Conservation (phyloP, 2,113 vertebrate species). For the cattle (Bos taurus) region DNA sequence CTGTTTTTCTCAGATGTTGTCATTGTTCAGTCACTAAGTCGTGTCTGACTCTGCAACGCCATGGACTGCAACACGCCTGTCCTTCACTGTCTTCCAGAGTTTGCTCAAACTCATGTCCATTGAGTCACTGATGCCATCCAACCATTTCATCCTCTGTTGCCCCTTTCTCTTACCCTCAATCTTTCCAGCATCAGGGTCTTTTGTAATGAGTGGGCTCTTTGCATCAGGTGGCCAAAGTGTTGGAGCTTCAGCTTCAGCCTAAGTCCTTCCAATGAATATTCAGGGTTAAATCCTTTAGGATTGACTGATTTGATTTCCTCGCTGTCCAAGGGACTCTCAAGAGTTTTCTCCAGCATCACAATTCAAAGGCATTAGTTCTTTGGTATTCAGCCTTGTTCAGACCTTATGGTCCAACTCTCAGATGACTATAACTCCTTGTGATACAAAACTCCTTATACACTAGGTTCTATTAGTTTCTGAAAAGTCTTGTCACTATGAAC, state of each 20-base stretch:
- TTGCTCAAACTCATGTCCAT: not conserved
- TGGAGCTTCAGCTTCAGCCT: not conserved
- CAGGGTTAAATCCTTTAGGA: not conserved
- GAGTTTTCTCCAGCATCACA: not conserved
- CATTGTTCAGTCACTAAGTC: not conserved
- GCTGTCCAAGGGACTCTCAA: not conserved
- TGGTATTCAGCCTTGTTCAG: not conserved
- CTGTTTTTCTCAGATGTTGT: not conserved
- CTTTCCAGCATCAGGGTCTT: not conserved
- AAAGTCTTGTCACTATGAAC: not conserved
- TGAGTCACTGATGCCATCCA: not conserved
- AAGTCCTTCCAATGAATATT: not conserved
- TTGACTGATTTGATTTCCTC: not conserved
- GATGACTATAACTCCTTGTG: not conserved
- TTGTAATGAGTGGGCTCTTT: not conserved
- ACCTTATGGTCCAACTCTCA: not conserved
- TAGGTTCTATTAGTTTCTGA: not conserved
- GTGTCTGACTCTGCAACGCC: not conserved
- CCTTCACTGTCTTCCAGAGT: not conserved
- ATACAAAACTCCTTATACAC: not conserved
- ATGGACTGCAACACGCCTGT: not conserved
- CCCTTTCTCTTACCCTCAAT: not conserved
- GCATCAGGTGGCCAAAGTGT: not conserved
- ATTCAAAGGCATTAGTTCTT: not conserved
- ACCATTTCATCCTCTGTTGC: not conserved